Evolutionary conservation across 2,888 invertebrate species (phyloP).

Genomic region (Nephrotoma flavescens): DNA sequence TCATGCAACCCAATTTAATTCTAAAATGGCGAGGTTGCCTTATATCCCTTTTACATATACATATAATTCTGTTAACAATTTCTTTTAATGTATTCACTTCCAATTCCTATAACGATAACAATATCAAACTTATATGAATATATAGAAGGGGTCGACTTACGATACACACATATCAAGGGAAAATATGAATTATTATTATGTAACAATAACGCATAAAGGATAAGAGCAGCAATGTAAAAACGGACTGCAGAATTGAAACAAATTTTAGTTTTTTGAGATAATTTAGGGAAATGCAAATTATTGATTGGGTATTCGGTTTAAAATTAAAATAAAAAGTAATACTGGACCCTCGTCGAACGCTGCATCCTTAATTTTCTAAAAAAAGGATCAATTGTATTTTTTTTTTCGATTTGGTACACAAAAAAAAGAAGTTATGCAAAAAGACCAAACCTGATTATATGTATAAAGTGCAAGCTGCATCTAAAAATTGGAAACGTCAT

Average conservation of each 20-base stretch:
- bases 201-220: background rate
- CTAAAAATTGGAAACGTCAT: background rate
- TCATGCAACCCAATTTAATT: background rate
- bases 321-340: background rate
- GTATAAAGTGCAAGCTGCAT: background rate
- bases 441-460: background rate
- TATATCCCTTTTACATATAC: background rate
- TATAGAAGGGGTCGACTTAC: background rate
- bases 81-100: background rate
- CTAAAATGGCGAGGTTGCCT: background rate
- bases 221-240: background rate
- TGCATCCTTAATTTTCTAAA: background rate
- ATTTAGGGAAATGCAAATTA: background rate
- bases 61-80: background rate
- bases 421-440: background rate
- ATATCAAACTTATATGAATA: background rate
- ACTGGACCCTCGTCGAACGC: background rate
- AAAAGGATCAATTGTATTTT: background rate
- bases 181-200: background rate
- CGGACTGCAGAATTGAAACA: background rate
- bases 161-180: background rate
- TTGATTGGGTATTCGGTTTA: background rate
- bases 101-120: background rate
- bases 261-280: background rate
- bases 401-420: background rate